Base-by-base conservation (phyloP, 2,888 invertebrate genomes). In the Chymomyza fuscimana region DNA sequence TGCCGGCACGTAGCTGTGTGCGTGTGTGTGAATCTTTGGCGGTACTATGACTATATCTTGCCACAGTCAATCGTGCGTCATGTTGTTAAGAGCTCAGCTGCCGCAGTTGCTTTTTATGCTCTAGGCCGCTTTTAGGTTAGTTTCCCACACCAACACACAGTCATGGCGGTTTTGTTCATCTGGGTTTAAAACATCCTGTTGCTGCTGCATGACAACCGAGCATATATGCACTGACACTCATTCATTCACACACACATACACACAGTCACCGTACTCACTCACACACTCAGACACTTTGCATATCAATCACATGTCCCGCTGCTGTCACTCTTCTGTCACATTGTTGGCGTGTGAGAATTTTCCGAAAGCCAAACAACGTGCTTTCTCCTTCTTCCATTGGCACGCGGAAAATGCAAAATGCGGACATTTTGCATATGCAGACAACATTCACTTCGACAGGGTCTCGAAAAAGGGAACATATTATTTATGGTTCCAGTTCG, bases 231-330 rank as follows among this genome's bases (percentile, higher is more conserved):
- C 40, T 46, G 12, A 15, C 73, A 59, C 61, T 64, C 63, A 50
- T 56, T 51, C 54, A 19, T 63, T 62, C 32, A 51, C 58, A 40
- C 51, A 4, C 29, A 60, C 65, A 50, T 51, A 50, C 67, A 74
- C 65, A 76, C 60, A 56, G 63, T 25, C 25, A 25, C 4, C 25
- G 4, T 25, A 4, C 25, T 4, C 25, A 25, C 25, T 25, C 25
- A 25, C 12, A 59, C 63, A 60, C 66, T 52, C 66, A 70, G 70
- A 72, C 73, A 74, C 69, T 77, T 76, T 76, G 86, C 88, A 87
- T 87, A 88, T 86, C 86, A 86, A 86, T 86, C 86, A 86, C 69
- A 69, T 77, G 88, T 76, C 86, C 87, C 76, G 63, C 62, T 54
- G 70, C 74, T 87, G 89, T 78, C 89, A 82, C 75, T 79, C 73